Conservation (phyloP, 92 coral and sea anemone species). For the Parazoanthus darwini region DNA sequence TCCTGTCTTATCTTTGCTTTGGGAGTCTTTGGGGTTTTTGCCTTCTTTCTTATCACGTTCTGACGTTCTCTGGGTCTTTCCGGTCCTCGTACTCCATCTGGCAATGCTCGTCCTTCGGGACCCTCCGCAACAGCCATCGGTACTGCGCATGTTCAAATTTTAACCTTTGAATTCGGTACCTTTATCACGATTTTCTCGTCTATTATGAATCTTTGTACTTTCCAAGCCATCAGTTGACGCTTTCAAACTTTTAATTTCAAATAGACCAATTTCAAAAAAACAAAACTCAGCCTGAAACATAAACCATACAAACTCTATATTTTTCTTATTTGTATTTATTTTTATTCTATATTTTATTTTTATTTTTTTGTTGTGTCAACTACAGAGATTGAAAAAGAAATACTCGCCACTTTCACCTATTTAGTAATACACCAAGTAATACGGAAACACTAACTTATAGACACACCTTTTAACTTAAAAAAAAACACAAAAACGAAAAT, state of each 20-base stretch:
- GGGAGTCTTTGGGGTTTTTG: background rate
- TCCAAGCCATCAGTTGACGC: background rate
- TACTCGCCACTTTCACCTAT: too few relatives aligned
- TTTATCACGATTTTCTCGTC: background rate
- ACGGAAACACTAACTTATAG: too few relatives aligned
- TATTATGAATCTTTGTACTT: background rate
- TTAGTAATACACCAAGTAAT: too few relatives aligned
- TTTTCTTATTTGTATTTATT: too few relatives aligned
- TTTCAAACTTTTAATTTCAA: too few relatives aligned
- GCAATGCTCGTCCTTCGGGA: background rate
- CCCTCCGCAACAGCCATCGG: background rate
- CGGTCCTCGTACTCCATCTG: background rate
- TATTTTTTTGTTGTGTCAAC: too few relatives aligned
- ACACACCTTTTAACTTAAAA: too few relatives aligned
- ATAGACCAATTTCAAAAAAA: background rate
- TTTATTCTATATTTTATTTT: too few relatives aligned
- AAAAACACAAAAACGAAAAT: too few relatives aligned
- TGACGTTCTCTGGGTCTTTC: background rate
- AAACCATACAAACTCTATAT: too few relatives aligned
- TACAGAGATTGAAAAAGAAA: too few relatives aligned
- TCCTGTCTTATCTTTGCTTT: slow-evolving; percentile 25
- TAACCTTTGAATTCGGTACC: background rate
- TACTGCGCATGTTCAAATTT: background rate
- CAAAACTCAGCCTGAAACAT: too few relatives aligned
- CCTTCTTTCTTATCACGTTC: background rate